phyloP scores from a whole-genome alignment of 2,888 invertebrate genomes.

The Apamea sordens region DNA sequence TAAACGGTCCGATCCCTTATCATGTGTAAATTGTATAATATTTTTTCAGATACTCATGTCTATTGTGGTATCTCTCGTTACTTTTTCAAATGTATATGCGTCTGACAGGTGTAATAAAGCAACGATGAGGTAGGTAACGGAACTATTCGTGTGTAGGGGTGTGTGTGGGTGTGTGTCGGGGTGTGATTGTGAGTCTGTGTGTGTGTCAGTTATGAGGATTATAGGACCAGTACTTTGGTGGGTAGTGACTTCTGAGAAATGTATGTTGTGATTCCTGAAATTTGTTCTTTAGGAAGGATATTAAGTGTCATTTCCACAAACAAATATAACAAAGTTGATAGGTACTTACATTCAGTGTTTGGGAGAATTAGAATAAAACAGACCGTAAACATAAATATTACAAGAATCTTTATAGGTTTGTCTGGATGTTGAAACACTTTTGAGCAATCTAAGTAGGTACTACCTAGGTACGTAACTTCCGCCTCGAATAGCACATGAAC shows the following conservation, averaged over 20 bases:
- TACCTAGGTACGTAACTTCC: background rate
- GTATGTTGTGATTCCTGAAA: conserved; percentile 3
- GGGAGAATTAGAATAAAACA: too few species aligned
- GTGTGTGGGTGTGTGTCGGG: background rate
- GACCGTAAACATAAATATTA: too few species aligned
- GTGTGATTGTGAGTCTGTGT: background rate
- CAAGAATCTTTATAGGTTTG: too few species aligned
- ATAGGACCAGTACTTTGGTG: conserved; percentile 18
- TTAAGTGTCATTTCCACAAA: background rate
- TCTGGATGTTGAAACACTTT: background rate
- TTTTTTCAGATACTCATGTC: conserved; percentile 67
- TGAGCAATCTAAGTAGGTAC: background rate
- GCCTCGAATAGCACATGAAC: too few species aligned
- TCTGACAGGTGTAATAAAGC: conserved; percentile 71
- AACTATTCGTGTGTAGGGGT: conserved; percentile 4
- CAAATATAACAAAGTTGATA: too few species aligned
- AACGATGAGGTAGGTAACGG: conserved; percentile 23
- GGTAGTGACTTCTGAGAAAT: background rate
- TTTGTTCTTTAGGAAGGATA: background rate
- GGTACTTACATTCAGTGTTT: too few species aligned
- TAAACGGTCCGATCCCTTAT: conserved; percentile 67
- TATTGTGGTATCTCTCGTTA: conserved; percentile 69
- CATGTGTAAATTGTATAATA: conserved; percentile 71
- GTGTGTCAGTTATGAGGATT: background rate
- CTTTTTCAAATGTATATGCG: conserved; percentile 73